Evolutionary conservation across 2,797 vertebrate species (phyloP), one percentile per base, ranked within the genome.

Genomic region (Rhabdomys pumilio): DNA sequence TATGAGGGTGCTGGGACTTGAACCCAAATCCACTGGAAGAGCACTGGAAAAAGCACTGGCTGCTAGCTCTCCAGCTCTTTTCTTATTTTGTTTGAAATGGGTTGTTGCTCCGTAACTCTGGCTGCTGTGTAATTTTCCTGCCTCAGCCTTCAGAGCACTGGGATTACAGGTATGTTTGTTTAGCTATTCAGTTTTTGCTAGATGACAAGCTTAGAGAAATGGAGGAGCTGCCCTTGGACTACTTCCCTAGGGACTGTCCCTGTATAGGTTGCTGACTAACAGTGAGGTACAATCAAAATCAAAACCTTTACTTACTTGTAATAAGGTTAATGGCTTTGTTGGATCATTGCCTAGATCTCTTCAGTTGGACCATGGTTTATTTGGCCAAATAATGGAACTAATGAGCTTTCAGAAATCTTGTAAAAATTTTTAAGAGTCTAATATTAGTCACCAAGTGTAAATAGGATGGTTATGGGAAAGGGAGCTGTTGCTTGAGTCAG

Each of bases 321-420:
- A 94, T 91, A n/a, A 81, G 8, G 77, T 53, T 87, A 76, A 83
- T 41, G 86, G 15, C 77, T 96, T 97, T 90, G 47, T 63, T 97
- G 86, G 29, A 76, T 92, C 50, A 80, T 91, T 34, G 76, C 34
- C 72, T 93, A 72, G 24, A 29, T 79, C 72, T 89, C n/a, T 31
- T 91, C 22, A 41, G 50, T 31, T 96, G 67, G 87, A 63, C 61
- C 67, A 93, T 96, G 89, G 50, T 95, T 95, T 65, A 73, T 97
- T 97, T 95, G 90, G 53, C 79, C 31, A 86, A 94, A 94, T 96
- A 93, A 93, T 96, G 76, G 50, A 90, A 97, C 24, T 82, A 95
- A 69, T 92, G 67, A 93, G 57, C 13, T 87, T 96, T 41, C 53
- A 95, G 95, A 98, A 96, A 90, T 92, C 86, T 72, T 6, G 8